Evolutionary conservation across 2,797 vertebrate genomes (phyloP).

Genomic region (Furcifer pardalis): DNA sequence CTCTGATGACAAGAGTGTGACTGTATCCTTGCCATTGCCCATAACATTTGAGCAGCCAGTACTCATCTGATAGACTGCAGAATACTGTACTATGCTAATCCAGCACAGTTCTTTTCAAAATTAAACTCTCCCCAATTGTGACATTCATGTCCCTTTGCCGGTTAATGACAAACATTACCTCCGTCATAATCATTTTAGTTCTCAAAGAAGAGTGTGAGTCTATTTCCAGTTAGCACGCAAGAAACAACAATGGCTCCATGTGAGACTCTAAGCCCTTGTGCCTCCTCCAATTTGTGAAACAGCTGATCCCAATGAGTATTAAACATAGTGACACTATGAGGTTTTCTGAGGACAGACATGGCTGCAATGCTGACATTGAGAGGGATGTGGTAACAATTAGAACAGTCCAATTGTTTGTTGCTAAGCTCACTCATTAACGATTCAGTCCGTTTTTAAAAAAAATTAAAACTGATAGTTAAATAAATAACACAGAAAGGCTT

Average conservation of each 20-base stretch:
- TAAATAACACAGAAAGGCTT: constrained; percentile 53
- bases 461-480: constrained; percentile 30
- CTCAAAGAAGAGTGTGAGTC: background rate
- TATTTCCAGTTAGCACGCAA: background rate
- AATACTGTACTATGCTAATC: too few species aligned
- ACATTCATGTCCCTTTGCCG: background rate
- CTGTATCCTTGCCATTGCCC: too few species aligned
- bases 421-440: constrained; percentile 40
- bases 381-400: constrained; percentile 29
- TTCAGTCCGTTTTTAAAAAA: constrained; percentile 21
- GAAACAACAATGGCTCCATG: background rate
- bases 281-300: background rate
- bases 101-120: too few species aligned
- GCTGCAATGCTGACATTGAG: background rate
- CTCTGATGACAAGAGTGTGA: too few species aligned
- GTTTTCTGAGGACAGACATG: constrained; percentile 6
- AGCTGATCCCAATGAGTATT: background rate
- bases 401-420: constrained; percentile 5
- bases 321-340: background rate
- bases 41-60: too few species aligned
- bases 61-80: too few species aligned
- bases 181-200: background rate
- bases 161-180: background rate
- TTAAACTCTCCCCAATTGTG: too few species aligned
- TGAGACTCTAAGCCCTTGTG: background rate